Base-by-base conservation (phyloP, 1,140 invertebrate genomes). In the Drosophila insularis region DNA sequence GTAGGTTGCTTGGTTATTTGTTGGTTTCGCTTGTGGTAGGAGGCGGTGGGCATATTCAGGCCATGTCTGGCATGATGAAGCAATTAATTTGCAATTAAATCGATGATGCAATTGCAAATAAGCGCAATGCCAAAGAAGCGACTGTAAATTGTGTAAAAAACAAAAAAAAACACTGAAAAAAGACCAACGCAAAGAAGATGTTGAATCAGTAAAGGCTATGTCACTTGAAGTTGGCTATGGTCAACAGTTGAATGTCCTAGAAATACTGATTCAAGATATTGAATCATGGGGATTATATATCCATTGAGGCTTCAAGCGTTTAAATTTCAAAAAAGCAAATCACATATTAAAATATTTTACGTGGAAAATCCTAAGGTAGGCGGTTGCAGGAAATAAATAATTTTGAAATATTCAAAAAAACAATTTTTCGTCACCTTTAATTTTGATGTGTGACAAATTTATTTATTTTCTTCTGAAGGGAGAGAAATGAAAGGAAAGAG, bases 11-110 rank as follows among this genome's bases (percentile, higher is more conserved):
- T 35, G 56, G 56, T 59, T 65, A 55, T 17, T 14, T 37, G 32
- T 40, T 14, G 58, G 72, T 62, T 56, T 56, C 37, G 35, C 8
- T 2, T 53, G 37, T 11, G n/a, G 13, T 43, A 46, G 43, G 37
- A 64, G 43, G 54, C 19, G 54, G 37, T 19, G 43, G 43, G 78
- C 66, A 81, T 59, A 81, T 81, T 68, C 80, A 74, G 80, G 79
- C 60, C 72, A 80, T 23, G 32, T 58, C 63, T 66, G 21, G 74
- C 61, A 65, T 81, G 74, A 90, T 87, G 89, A 85, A 90, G 89
- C 89, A 90, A 90, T 90, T 90, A 90, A 90, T 90, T 90, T 90
- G 78, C 84, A 90, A 90, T 90, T 90, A 90, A 87, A 90, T 87
- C 72, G 89, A 90, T 84, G 81, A 84, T 84, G 76, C 81, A 84